Conservation (phyloP, 2,797 vertebrate species). For the Emys orbicularis region DNA sequence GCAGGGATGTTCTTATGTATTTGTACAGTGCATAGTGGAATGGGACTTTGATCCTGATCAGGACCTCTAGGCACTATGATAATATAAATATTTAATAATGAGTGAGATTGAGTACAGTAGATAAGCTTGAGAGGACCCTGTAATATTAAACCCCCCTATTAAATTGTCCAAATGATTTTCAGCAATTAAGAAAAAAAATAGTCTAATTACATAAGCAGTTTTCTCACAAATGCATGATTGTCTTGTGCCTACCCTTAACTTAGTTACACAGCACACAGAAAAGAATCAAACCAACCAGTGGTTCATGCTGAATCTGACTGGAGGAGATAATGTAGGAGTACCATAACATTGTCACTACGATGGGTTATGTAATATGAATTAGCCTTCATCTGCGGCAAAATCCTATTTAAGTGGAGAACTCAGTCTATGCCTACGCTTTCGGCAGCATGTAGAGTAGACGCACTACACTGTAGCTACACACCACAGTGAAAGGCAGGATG, state of each 20-base stretch:
- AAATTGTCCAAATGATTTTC: neutral
- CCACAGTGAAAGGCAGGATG: neutral
- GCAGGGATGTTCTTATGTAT: neutral
- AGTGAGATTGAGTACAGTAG: neutral
- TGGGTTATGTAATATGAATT: neutral
- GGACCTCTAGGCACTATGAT: neutral
- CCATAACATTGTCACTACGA: neutral
- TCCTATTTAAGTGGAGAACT: neutral
- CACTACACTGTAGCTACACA: neutral
- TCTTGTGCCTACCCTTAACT: no score
- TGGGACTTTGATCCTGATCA: neutral
- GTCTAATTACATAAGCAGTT: no score
- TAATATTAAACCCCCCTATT: neutral
- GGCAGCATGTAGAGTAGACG: neutral
- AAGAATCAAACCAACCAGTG: no score
- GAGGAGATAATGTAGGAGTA: no score
- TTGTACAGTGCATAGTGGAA: neutral
- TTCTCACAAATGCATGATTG: no score
- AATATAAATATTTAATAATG: neutral
- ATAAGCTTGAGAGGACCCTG: neutral
- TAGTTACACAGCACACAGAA: no score
- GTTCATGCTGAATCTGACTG: no score
- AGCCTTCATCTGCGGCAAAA: neutral
- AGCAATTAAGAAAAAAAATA: neutral
- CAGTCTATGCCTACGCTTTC: neutral